These are phyloP conservation scores for Clavelina lepadiformis DNA, from an alignment of 23 tunicate genomes.

Conservation along the genomic window DNA sequence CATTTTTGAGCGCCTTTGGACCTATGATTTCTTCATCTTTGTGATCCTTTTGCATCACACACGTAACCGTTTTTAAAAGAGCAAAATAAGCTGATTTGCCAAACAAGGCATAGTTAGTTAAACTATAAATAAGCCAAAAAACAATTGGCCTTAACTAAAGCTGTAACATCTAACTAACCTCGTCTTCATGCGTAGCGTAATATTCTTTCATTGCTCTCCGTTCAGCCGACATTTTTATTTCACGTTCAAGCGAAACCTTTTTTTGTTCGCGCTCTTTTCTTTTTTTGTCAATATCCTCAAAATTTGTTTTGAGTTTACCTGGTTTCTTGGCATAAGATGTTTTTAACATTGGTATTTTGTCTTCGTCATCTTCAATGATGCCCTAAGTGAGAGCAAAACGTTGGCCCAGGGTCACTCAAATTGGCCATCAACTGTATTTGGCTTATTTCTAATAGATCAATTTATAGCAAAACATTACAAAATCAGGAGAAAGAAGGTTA, in stretches of 20 bases:
- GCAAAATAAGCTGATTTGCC: background rate
- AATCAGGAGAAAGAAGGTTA: background rate
- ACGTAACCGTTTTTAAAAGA: background rate
- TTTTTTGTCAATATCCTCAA: slow-evolving; percentile 42
- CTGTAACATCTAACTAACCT: too few relatives aligned
- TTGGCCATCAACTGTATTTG: too few relatives aligned
- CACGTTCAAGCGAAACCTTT: slow-evolving; percentile 37
- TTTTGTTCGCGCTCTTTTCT: slow-evolving; percentile 56
- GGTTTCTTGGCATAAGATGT: slow-evolving; percentile 25
- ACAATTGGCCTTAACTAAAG: background rate
- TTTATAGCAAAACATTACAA: too few relatives aligned
- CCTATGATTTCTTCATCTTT: background rate
- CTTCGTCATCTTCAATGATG: background rate
- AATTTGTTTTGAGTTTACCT: slow-evolving; percentile 50
- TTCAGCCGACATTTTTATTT: slow-evolving; percentile 42
- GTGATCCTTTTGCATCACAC: background rate
- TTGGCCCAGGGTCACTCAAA: too few relatives aligned
- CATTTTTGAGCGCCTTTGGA: background rate
- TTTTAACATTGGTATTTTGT: background rate
- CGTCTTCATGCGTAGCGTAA: slow-evolving; percentile 3
- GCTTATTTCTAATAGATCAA: too few relatives aligned
- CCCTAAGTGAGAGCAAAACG: slow-evolving; percentile 1
- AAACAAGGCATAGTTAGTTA: background rate
- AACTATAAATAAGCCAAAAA: background rate
- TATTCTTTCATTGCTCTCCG: slow-evolving; percentile 41